Base-by-base conservation (phyloP, 1,140 invertebrate species). In the Musca vetustissima region DNA sequence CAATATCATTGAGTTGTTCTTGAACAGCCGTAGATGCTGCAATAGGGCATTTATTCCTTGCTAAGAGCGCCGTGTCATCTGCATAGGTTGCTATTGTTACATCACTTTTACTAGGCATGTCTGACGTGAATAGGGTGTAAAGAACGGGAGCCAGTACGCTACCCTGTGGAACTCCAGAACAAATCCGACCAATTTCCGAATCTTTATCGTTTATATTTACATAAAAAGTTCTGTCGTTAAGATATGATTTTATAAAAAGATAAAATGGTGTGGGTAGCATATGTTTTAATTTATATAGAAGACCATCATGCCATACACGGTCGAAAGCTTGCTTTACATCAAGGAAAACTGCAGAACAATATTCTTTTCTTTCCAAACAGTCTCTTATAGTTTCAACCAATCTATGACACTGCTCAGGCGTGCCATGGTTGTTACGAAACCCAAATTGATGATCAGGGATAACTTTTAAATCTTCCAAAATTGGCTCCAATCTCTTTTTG, bases 371-470 rank as follows among this genome's bases (percentile, higher is more conserved):
- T 49, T 66, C 64, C 8, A 66, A n/a, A 1, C 43, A n/a, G 6
- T 49, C 47, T 11, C 13, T 36, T 14, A 61, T 61, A 36, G n/a
- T n/a, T 32, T 61, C 6, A 4, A 61, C 57, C 4, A 17, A 8
- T 36, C 61, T 13, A 22, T 25, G 43, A 49, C 43, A 66, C 21
- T 65, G 64, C 49, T 66, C 64, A 7, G 64, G 64, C 4, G 64
- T 49, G 19, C 64, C 43, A 19, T 49, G 64, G 7, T 22, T 49
- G 11, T 24, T 4, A 19, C 64, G 13, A 17, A 65, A 65, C 11
- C 64, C 64, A 48, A 65, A 65, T 15, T 65, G 64, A 49, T 66
- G 64, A 17, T 66, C 43, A 17, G 64, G 43, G 8, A 66, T 66
- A 9, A 66, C 49, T 49, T 65, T 48, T 11, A 21, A 2, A 22